Evolutionary conservation across 2,797 vertebrate species (phyloP), one percentile per base, ranked within the genome.

Genomic region (Chloroceryle inda): DNA sequence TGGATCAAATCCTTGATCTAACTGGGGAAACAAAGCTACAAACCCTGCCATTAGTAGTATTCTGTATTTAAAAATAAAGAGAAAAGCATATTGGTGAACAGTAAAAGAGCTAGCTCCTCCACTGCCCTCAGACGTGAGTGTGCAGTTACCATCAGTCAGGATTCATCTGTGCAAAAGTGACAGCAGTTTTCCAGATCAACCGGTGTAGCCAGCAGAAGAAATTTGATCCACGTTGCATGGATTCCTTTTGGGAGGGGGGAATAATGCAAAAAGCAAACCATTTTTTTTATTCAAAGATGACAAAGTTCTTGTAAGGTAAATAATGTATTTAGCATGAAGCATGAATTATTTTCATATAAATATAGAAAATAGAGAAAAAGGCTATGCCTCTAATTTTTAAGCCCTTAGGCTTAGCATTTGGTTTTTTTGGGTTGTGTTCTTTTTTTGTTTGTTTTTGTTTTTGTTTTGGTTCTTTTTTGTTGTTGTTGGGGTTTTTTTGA

Each of bases 271-370:
- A 97, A 98, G 98, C 97, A 98, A 98, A 96, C 92, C 77, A 94
- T 92, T 92, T 91, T 98, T 99, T 99, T 99, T 98, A 99, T 99
- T 99, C 98, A 99, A 98, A 99, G 98, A 98, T 97, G 97, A 98
- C 96, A 98, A 98, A 98, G 98, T 99, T 99, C 99, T 99, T 99
- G 99, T 99, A 99, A 99, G 99, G 99, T 99, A 99, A 99, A 99
- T 99, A 94, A 99, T 99, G 99, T 99, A 99, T 99, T 99, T 99
- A 99, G 99, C 99, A 99, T 99, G 99, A 99, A 99, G 99, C 99
- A 99, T 99, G 99, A 99, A 99, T 99, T 99, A 99, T 99, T 99
- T 99, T 99, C 99, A 99, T 99, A 99, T 99, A 99, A 99, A 99
- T 98, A 99, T 98, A 99, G 99, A 99, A 98, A 98, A 98, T 99